phyloP scores from a whole-genome alignment of 2,113 vertebrate species.

The Alosa alosa region DNA sequence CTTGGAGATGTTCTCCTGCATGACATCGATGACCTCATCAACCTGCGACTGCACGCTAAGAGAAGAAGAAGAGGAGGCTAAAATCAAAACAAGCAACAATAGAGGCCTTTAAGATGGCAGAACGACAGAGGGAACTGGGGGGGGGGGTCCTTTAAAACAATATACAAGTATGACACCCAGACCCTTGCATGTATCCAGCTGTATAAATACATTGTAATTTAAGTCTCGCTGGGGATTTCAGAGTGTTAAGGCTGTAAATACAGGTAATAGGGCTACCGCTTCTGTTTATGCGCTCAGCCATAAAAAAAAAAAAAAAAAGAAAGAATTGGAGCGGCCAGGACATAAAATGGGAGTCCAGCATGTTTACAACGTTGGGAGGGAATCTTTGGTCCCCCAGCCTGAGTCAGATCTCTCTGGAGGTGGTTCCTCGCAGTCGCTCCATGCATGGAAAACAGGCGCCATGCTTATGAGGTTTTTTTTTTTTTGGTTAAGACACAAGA shows the following conservation, averaged over 20 bases:
- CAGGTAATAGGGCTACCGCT: neutral
- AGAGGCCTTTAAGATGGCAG: neutral
- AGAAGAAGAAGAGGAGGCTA: conserved; percentile 15
- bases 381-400: neutral
- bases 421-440: neutral
- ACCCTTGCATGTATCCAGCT: neutral
- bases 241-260: neutral
- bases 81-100: conserved; percentile 22
- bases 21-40: conserved; percentile 97
- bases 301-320: neutral
- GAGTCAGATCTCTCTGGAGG: too few relatives aligned
- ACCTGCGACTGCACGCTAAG: conserved; percentile 95
- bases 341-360: neutral
- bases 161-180: neutral
- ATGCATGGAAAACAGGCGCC: neutral
- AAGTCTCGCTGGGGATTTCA: neutral
- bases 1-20: conserved; percentile 99
- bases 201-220: conserved; percentile 6
- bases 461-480: too few relatives aligned
- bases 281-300: neutral
- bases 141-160: neutral
- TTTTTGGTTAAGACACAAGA: neutral
- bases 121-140: neutral
- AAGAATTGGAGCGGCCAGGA: too few relatives aligned
- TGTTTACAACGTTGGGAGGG: neutral